Base-by-base conservation (phyloP, 1,140 invertebrate genomes). In the Drosophila simulans region DNA sequence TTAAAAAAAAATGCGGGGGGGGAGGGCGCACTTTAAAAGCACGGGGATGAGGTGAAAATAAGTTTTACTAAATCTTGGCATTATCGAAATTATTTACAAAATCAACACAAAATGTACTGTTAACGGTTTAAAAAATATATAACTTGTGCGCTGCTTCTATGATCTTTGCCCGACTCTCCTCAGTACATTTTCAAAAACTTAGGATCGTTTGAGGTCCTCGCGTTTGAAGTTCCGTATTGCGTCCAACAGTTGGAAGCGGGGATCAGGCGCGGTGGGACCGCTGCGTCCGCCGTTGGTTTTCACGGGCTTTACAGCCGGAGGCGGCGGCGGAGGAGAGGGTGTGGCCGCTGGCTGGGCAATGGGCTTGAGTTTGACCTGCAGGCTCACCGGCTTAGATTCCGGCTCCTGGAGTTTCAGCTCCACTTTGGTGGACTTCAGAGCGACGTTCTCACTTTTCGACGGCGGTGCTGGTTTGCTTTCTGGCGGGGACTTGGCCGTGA, bases 151-250 rank as follows among this genome's bases (percentile, higher is more conserved):
- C 74, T 71, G 76, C 59, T 40, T 74, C 62, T 42, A 31, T 34
- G 15, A 25, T 58, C 39, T 54, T 72, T 45, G 42, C 53, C 43
- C 39, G 8, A 25, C 13, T 40, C 35, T 27, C 22, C 45, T 20
- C n/a, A 59, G 4, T 11, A 5, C 4, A 4, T 10, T 17, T 12
- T 3, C 7, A n/a, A 51, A 15, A 15, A 34, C 27, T 81, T 42
- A 91, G 51, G 75, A 72, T 31, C 78, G 76, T 54, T 91, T 91
- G 11, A 92, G 73, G 53, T 90, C 70, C 2, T 92, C 83, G 4
- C 81, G 82, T 51, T 92, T 92, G 7, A 96, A 96, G 79, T 94
- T 95, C 69, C 95, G 92, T 68, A 97, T 97, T 8, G 95, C 95
- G n/a, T 95, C 93, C 76, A 97, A 90, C 7, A 97, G 91, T 73